Evolutionary conservation across 2,797 vertebrate species (phyloP).

Genomic region (Trachurus trachurus): DNA sequence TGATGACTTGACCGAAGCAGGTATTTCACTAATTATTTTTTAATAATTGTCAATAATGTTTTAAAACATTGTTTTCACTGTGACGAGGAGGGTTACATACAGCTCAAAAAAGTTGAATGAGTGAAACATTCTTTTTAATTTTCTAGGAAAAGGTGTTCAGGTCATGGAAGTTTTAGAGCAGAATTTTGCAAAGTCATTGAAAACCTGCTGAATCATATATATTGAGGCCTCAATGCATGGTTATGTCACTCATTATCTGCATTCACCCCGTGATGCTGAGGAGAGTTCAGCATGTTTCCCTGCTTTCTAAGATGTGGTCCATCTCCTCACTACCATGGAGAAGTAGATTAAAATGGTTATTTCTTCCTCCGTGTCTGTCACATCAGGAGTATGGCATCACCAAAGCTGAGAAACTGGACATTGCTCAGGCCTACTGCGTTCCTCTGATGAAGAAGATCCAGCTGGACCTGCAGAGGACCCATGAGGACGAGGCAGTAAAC

Average conservation of each 20-base stretch:
- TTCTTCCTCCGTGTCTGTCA: slow-evolving; percentile 48
- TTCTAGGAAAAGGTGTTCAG: background rate
- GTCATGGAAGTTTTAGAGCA: background rate
- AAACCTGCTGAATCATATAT: background rate
- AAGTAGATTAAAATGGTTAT: background rate
- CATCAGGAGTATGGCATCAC: slow-evolving; percentile 95
- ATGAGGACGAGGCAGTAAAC: slow-evolving; percentile 98
- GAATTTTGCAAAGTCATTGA: background rate
- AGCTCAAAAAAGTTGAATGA: too few species aligned
- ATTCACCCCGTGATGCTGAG: background rate
- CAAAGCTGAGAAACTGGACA: slow-evolving; percentile 95
- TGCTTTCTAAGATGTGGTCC: background rate
- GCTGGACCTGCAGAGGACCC: slow-evolving; percentile 95
- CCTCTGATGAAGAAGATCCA: slow-evolving; percentile 96
- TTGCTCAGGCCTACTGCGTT: slow-evolving; percentile 95
- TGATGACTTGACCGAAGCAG: too few species aligned
- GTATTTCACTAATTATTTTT: too few species aligned
- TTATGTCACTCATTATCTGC: background rate
- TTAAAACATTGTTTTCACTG: too few species aligned
- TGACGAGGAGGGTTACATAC: too few species aligned
- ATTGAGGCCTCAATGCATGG: background rate
- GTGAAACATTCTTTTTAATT: too few species aligned
- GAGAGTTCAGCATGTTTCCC: background rate
- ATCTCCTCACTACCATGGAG: background rate
- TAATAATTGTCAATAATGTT: too few species aligned